Evolutionary conservation across 2,888 invertebrate species (phyloP).

Genomic region (Uloborus plumipes): DNA sequence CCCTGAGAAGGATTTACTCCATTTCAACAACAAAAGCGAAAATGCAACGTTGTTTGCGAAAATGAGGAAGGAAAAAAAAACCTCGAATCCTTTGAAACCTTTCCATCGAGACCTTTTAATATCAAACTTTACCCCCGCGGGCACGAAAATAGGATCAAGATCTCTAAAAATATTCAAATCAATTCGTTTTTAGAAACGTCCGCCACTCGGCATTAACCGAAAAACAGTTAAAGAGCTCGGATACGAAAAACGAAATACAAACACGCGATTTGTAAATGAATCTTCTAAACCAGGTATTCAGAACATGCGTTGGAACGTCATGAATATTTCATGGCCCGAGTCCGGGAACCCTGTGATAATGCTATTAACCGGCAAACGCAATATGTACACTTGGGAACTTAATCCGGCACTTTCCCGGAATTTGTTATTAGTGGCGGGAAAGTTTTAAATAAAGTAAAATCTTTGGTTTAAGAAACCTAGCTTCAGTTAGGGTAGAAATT

Average conservation of each 20-base stretch:
- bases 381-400: slow-evolving; percentile 4
- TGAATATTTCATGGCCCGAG: slow-evolving; percentile 35
- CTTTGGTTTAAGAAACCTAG: too few species aligned
- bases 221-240: slow-evolving; percentile 15
- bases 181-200: too few species aligned
- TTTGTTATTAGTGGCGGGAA: slow-evolving; percentile 21
- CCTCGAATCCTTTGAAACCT: too few species aligned
- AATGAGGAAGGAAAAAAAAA: too few species aligned
- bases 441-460: slow-evolving; percentile 5
- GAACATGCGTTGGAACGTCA: neutral
- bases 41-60: too few species aligned
- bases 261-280: slow-evolving; percentile 36
- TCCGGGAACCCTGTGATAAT: slow-evolving; percentile 4
- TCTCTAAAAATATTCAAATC: too few species aligned
- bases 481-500: too few species aligned
- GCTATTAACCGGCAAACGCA: slow-evolving; percentile 26
- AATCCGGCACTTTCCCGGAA: slow-evolving; percentile 3
- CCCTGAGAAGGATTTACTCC: too few species aligned
- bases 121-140: too few species aligned
- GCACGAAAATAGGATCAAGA: too few species aligned
- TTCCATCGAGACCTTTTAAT: too few species aligned
- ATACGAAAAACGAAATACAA: slow-evolving; percentile 28
- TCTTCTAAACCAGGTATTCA: neutral
- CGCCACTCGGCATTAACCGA: neutral
- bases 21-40: too few species aligned